Evolutionary conservation across 2,113 vertebrate species (phyloP).

Genomic region (Puffinus mauretanicus): DNA sequence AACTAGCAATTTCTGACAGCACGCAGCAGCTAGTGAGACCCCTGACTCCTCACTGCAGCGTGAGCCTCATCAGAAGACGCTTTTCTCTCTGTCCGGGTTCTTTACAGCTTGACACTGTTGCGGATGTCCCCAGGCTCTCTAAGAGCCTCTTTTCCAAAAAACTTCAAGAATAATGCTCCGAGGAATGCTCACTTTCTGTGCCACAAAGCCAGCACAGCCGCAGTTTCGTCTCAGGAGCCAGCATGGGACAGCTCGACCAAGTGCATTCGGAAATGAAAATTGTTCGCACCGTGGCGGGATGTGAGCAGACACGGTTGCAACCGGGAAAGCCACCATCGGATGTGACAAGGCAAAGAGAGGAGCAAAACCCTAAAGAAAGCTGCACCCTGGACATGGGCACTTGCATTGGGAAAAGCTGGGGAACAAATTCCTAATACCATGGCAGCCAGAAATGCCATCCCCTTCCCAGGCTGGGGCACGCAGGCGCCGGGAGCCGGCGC

Average conservation of each 20-base stretch:
- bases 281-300: not conserved
- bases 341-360: not conserved
- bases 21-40: not conserved
- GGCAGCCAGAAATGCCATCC: not conserved
- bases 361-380: not conserved
- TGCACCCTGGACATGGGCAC: not conserved
- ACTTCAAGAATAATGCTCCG: not conserved
- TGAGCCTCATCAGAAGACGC: not conserved
- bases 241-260: accelerated
- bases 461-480: not conserved
- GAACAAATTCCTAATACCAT: not conserved
- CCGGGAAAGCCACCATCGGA: accelerated
- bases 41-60: not conserved
- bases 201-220: not conserved
- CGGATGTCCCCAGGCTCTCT: not conserved
- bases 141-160: not conserved
- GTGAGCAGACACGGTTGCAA: accelerated
- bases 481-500: accelerated
- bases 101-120: not conserved
- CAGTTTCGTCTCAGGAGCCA: not conserved
- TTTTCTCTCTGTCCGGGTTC: not conserved
- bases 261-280: accelerated
- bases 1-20: not conserved
- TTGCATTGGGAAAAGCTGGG: not conserved
- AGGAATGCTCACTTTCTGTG: not conserved